Evolutionary conservation across 2,113 vertebrate species (phyloP), one percentile per base, ranked within the genome.

Genomic region (Anolis sagrei): DNA sequence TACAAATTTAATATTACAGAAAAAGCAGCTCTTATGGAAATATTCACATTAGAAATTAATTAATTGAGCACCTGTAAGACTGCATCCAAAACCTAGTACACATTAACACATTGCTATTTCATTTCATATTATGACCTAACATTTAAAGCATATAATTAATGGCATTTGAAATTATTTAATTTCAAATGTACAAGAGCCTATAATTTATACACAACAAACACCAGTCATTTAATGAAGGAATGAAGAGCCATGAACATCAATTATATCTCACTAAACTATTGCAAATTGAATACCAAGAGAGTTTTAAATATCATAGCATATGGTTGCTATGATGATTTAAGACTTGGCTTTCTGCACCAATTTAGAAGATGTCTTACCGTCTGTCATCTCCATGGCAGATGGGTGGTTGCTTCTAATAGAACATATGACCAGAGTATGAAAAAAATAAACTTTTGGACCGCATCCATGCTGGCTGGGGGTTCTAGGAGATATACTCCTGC

Each of bases 21-120:
- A 79, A 87, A 90, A 86, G 66, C 88, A 83, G 14, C 89, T 89
- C 87, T 86, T 68, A 90, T 82, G 88, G 84, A 89, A 90, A 91
- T 82, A 74, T 68, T 76, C 44, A 34, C 75, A 48, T 76, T 92
- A 90, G 88, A 89, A 90, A 79, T 88, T 61, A 86, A 86, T 78
- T 80, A 58, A 0, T 11, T 29, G 54, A 87, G 54, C 13, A 74
- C 36, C 61, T 70, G 72, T 3, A 86, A 76, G 86, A 89, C 1
- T 68, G n/a, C 2, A 8, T 44, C 36, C 3, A 81, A 29, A 80
- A 79, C 82, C 77, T 91, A 78, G 34, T 34, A 91, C 32, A 64
- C 5, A 77, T 11, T 0, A 7, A 1, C 27, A 74, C 1, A 34
- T 54, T 51, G 78, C 7, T 84, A 21, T 51, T 51, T 84, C 87